These are phyloP conservation scores for Bubo blakistoni DNA, from an alignment of 2,113 vertebrate genomes.

Conservation along the genomic window DNA sequence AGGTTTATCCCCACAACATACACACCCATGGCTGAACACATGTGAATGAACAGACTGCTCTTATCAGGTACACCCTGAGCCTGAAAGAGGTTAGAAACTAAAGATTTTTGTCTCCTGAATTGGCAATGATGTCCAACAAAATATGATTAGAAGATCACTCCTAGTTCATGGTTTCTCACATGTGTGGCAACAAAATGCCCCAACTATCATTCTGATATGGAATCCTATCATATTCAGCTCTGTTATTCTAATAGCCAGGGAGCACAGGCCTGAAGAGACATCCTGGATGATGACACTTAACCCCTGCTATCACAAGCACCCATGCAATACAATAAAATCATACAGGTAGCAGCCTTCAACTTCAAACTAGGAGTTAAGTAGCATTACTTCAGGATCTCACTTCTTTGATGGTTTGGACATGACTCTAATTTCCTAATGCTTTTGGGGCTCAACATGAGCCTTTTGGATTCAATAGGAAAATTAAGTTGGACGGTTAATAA, in stretches of 20 bases:
- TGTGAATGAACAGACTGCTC: background rate
- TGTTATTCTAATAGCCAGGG: background rate
- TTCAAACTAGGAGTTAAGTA: background rate
- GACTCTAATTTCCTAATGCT: background rate
- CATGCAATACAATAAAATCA: background rate
- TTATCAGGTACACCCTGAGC: background rate
- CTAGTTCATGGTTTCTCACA: background rate
- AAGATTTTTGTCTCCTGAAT: background rate
- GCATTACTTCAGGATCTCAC: background rate
- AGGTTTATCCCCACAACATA: background rate
- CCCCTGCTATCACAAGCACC: background rate
- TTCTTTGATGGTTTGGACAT: background rate
- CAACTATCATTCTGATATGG: background rate
- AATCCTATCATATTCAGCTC: background rate
- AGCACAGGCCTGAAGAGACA: background rate
- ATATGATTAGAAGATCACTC: background rate
- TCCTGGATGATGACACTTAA: fast-evolving
- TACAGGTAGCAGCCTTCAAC: background rate
- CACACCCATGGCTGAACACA: background rate
- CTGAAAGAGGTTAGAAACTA: background rate
- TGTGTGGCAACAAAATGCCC: background rate
- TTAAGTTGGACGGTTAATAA: background rate
- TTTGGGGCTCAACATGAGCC: background rate
- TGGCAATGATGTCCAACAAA: background rate
- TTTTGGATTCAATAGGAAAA: background rate